Base-by-base conservation (phyloP, 2,797 vertebrate species). In the Gymnoscopelus microlampas region DNA sequence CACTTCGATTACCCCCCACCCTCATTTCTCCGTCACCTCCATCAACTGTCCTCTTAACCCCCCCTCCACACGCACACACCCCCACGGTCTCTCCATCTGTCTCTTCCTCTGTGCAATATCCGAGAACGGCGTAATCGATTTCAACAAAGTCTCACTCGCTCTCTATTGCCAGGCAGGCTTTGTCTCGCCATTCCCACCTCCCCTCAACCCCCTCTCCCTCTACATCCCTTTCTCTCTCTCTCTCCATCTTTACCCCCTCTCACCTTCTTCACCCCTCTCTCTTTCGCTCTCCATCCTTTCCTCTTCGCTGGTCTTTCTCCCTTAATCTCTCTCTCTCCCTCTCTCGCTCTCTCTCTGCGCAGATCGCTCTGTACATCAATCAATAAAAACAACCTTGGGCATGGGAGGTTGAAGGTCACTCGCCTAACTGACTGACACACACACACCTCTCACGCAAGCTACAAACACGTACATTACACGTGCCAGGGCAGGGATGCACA, bases 381-480 rank as follows among this genome's bases (percentile, higher is more conserved):
- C 91, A 89, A 91, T 92, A 91, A 78, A 82, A 89, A 81, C 73
- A 90, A 88, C 89, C 90, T 85, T 91, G 85, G 76, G 83, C 80
- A 54, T n/a, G 73, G 70, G 78, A 76, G 76, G 78, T 83, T 81
- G 71, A 82, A 85, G 84, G 84, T 87, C 83, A 80, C 57, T 44
- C 65, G 56, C 23, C 29, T 24, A 15, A 5, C 50, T 14, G 1
- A 2, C 14, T 56, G 64, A 55, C 50, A 66, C 26, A 13, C 35
- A 19, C 60, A 71, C 53, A 54, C 53, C 49, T 13, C 53, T 19
- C 14, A 15, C 49, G 14, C 15, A 56, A 8, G 13, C 11, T n/a
- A 51, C 11, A 53, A 14, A 53, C 24, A 56, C 4, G 13, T 12
- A 48, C 26, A 66, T 63, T 47, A 5, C n/a, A 13, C 44, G 4